phyloP scores from a whole-genome alignment of 2,888 invertebrate genomes.

The Callosobruchus maculatus region DNA sequence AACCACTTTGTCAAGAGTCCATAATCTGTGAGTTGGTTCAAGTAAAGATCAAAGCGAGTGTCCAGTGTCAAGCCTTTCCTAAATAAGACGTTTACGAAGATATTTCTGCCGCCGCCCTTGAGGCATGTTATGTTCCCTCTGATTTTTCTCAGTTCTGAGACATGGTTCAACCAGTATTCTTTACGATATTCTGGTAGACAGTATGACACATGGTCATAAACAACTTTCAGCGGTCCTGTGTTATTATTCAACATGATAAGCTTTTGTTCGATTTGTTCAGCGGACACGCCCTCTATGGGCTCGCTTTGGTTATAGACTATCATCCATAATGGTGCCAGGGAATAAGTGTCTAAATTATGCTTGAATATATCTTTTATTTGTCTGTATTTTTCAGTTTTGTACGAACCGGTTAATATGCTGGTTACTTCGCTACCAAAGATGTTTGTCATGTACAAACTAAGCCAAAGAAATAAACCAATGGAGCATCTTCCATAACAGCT shows the following conservation, averaged over 20 bases:
- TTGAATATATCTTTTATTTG: neutral
- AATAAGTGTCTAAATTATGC: no score
- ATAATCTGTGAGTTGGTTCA: neutral
- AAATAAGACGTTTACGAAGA: neutral
- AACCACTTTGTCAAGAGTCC: neutral
- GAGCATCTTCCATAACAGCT: neutral
- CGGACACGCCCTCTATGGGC: neutral
- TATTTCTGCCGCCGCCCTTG: neutral
- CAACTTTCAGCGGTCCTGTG: neutral
- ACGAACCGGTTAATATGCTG: neutral
- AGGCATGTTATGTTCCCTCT: neutral
- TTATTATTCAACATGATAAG: neutral
- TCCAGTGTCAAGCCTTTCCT: neutral
- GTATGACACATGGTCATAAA: neutral
- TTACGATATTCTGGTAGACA: neutral
- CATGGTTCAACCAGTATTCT: neutral
- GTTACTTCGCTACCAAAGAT: neutral
- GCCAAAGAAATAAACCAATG: neutral
- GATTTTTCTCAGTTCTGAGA: neutral
- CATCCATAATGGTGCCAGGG: no score
- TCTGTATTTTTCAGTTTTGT: neutral
- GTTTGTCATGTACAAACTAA: neutral
- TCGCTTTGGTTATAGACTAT: neutral
- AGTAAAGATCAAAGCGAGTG: neutral
- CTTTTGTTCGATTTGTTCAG: neutral